phyloP scores from a whole-genome alignment of 2,113 vertebrate species.

The Psittacus erithacus region DNA sequence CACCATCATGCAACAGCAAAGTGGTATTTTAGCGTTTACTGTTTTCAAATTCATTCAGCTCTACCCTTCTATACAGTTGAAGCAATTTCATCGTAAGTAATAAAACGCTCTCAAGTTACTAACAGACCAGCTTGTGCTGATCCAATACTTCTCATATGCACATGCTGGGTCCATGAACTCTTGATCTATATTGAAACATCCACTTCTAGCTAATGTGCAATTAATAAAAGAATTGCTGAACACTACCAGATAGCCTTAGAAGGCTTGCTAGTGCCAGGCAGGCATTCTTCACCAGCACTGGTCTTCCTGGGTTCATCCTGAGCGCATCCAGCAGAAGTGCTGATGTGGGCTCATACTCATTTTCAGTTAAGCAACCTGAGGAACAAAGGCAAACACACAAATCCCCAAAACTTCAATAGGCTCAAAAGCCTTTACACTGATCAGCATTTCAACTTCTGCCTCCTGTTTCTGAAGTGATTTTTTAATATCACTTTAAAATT shows the following conservation, averaged over 20 bases:
- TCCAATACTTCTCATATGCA: neutral
- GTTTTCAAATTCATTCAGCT: neutral
- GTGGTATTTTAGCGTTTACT: neutral
- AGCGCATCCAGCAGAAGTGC: conserved; percentile 58
- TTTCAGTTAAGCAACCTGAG: conserved; percentile 68
- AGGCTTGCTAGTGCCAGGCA: conserved; percentile 73
- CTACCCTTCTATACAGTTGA: neutral
- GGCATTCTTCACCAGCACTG: conserved; percentile 65
- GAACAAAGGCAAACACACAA: neutral
- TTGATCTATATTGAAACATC: neutral
- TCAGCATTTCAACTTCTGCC: neutral
- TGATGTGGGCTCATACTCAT: conserved; percentile 45
- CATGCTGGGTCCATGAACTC: neutral
- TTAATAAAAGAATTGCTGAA: neutral
- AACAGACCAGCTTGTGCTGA: neutral
- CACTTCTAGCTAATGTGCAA: neutral
- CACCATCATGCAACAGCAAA: neutral
- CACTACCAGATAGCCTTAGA: conserved; percentile 72
- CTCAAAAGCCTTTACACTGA: neutral
- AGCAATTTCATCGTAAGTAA: neutral
- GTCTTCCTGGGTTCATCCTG: conserved; percentile 24
- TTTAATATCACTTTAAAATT: neutral
- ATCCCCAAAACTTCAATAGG: neutral
- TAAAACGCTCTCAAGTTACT: neutral
- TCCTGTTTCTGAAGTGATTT: neutral